Evolutionary conservation across 2,797 vertebrate genomes (phyloP), one percentile per base, ranked within the genome.

Genomic region (Emydoidea blandingii): DNA sequence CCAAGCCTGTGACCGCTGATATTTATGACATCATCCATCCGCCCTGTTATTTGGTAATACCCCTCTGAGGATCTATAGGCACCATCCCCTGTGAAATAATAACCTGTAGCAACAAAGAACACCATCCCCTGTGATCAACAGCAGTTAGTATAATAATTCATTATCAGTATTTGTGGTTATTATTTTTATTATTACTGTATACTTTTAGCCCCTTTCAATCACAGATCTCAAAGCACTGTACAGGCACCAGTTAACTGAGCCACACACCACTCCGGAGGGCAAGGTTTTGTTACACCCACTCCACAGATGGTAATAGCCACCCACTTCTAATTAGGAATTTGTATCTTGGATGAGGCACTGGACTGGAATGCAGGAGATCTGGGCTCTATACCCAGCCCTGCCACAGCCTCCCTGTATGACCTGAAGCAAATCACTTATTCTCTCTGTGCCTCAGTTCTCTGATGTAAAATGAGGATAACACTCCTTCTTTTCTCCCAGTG

Each of bases 21-120:
- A 56, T 99, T 99, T 93, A 99, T 99, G 95, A 99, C 98, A 3
- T 99, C 99, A 82, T 99, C 99, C 95, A 99, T 99, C 68, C 99
- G 98, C 29, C 99, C 99, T 0, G 99, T 99, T 96, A 99, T 99
- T 98, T 99, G 99, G 96, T 99, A 99, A 95, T 99, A 99, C 12
- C 99, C 99, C 5, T 99, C 96, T 85, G 98, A 82, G 2, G 98
- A 99, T 78, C 99, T 98, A 97, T 98, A 95, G 14, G 99, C 99
- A 37, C 99, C 99, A 12, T 99, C 99, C 4, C 99, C 99, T 6
- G 99, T 99, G 94, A 99, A 99, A 97, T 99, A 99, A 96, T 99
- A 98, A 89, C 99, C 99, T 99, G 85, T 7, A 96, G 91, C 37
- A 90, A 80, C 5, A 81, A 59, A 79, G 54, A 88, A 0, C 59